Base-by-base conservation (phyloP, 1,140 invertebrate genomes). In the Drosophila tristis region DNA sequence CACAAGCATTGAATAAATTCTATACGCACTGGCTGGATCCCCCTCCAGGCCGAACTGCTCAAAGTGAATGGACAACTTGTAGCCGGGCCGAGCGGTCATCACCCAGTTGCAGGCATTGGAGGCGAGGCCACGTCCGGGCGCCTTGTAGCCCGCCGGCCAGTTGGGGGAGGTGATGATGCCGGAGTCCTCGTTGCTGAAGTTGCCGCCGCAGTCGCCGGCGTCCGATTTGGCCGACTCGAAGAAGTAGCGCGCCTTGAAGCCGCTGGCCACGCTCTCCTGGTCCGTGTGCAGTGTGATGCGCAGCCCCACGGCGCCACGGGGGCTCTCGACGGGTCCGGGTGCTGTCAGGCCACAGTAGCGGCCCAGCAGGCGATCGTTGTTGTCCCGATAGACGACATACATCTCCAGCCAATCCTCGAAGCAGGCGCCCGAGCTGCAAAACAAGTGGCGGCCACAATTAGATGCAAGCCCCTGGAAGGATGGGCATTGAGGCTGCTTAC, bases 341-440 rank as follows among this genome's bases (percentile, higher is more conserved):
- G 96, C 95, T 16, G 96, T 96, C 75, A 94, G 94, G 31, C 96
- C 95, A 92, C 97, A 98, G 92, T 97, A 98, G 51, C 97, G 94
- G 16, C 97, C 97, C 54, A 98, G 95, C 65, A 97, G 94, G 80
- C 95, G 96, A 78, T 97, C 95, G 47, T 95, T 95, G 53, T 95
- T 94, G 90, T 96, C 96, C 66, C 95, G 94, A 74, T 97, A 97
- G 68, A 97, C 94, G 87, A 97, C 97, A 93, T 96, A 98, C 78
- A 98, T 96, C 93, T 98, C 97, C 67, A 98, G 93, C 97, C 97
- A 98, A 92, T 98, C 97, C 91, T 98, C 97, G 92, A 96, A 96
- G 92, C 97, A 98, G 53, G 95, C 93, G n/a, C 94, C 92, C 35
- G 94, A 92, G 43, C 95, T 96, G 44, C 0, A 54, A 84, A 23